Evolutionary conservation across 2,797 vertebrate species (phyloP), one percentile per base, ranked within the genome.

Genomic region (Poeciliopsis gracilis): DNA sequence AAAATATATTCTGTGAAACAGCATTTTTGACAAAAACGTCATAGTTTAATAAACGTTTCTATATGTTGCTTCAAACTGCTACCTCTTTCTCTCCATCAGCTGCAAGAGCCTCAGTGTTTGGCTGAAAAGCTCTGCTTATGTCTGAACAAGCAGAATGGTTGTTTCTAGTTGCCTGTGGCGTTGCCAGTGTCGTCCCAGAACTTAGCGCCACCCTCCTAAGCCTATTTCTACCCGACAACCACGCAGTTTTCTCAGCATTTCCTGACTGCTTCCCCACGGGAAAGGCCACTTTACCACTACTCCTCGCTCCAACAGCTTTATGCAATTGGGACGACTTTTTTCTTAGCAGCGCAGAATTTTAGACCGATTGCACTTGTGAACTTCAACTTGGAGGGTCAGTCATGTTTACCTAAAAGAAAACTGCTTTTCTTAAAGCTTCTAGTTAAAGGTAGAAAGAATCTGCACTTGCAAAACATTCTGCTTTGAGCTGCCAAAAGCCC

Each of bases 251-350:
- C 95, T 95, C 86, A 95, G 93, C 87, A 84, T 87, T 77, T 67
- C 63, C 63, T 67, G 8, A 5, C 9, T 67, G 33, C 63, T 67
- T 67, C 9, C 63, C 63, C 38, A n/a, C 95, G 95, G 92, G 97
- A 94, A 91, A 95, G 94, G 94, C 96, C 90, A 96, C 95, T 94
- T 95, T 91, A 92, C 96, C 93, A 94, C 95, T 93, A 88, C 96
- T 96, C 95, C 96, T 93, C 93, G 95, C 95, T 94, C 96, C 96
- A 86, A 96, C 94, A 91, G 96, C 96, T 94, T 96, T 97, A 89
- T 95, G 96, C 93, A 94, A 97, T 82, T 95, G 95, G 90, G 97
- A 89, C 81, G 92, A 93, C 91, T 91, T 93, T 89, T 92, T 93
- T 82, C 91, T 90, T 87, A 90, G 88, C 85, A 90, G 88, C 73